Evolutionary conservation across 2,113 vertebrate genomes (phyloP).

Genomic region (Lasiurus borealis): DNA sequence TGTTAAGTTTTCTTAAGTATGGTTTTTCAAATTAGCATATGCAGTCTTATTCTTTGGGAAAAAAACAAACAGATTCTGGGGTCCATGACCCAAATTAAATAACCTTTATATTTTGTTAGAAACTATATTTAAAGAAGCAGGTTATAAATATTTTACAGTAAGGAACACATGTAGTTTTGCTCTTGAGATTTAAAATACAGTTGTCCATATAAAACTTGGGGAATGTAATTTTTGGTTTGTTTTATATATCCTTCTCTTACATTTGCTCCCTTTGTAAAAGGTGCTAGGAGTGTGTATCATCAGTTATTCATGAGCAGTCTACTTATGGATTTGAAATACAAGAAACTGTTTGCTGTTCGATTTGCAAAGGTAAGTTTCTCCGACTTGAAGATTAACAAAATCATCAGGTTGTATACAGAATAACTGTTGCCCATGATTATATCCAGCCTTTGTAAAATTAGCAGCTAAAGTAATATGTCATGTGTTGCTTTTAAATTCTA

Average conservation of each 20-base stretch:
- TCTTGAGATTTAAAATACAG: background rate
- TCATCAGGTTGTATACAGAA: constrained; percentile 69
- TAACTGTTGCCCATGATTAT: background rate
- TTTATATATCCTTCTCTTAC: background rate
- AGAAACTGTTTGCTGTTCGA: constrained; percentile 96
- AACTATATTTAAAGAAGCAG: background rate
- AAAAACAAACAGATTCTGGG: background rate
- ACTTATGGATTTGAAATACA: constrained; percentile 98
- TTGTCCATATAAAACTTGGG: background rate
- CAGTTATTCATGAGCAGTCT: constrained; percentile 99
- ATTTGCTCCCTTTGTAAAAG: constrained; percentile 84
- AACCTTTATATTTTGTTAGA: constrained; percentile 37
- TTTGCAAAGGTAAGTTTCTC: constrained; percentile 95
- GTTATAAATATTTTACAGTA: background rate
- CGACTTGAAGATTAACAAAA: constrained; percentile 57
- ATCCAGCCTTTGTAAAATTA: constrained; percentile 42
- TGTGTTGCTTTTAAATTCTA: constrained; percentile 34
- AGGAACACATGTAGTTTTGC: constrained; percentile 21
- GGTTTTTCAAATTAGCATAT: constrained; percentile 44
- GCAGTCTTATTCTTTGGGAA: background rate
- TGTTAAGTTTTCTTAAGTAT: constrained; percentile 18
- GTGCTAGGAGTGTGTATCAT: constrained; percentile 97
- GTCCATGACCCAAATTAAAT: constrained; percentile 3
- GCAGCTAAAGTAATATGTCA: background rate
- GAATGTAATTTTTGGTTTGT: background rate